These are phyloP conservation scores for Sarcophaga subvicina DNA, from an alignment of 2,888 invertebrate species.

Conservation along the genomic window DNA sequence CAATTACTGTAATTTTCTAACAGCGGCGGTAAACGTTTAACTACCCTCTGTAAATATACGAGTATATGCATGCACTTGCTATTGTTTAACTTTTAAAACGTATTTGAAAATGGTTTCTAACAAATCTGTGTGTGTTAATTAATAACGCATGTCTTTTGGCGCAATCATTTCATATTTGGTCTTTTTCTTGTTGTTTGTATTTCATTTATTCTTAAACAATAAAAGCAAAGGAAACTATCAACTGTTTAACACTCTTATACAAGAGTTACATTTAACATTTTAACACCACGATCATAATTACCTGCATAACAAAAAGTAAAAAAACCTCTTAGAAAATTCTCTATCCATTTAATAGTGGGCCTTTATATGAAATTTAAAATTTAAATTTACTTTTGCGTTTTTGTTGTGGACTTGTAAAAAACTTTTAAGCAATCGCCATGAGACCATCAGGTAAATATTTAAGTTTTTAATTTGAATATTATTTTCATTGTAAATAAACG, in stretches of 20 bases:
- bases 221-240: background rate
- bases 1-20: background rate
- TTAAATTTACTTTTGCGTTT: background rate
- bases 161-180: constrained; percentile 14
- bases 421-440: background rate
- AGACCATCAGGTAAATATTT: constrained; percentile 40
- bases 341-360: background rate
- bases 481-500: constrained; percentile 16
- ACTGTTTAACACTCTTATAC: background rate
- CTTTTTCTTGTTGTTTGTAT: background rate
- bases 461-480: constrained; percentile 38
- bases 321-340: background rate
- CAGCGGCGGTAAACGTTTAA: no score
- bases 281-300: constrained; percentile 52
- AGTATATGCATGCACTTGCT: no score
- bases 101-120: background rate
- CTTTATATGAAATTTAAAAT: constrained; percentile 1
- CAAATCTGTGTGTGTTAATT: constrained; percentile 43
- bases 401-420: background rate
- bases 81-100: no score
- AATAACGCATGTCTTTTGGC: constrained; percentile 46
- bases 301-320: constrained; percentile 7
- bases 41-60: no score
- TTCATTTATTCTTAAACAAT: constrained; percentile 8
- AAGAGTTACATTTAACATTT: constrained; percentile 31